Percentiles rank a stretch among this genome's conserved stretches.
Conservation (phyloP, 2,888 invertebrate genomes). For the Dione vanillae region DNA sequence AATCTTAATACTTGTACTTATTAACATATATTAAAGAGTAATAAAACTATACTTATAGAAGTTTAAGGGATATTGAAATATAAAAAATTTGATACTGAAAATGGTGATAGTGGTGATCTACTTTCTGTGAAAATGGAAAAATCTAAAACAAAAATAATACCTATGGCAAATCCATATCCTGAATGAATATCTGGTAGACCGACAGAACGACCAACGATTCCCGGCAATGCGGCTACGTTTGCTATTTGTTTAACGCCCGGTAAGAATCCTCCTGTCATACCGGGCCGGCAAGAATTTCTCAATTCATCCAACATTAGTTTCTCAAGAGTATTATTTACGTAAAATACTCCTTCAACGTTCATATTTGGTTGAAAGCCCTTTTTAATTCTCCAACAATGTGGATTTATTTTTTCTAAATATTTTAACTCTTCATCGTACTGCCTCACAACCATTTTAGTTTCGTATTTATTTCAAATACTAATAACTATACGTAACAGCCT, state of each 20-base stretch:
- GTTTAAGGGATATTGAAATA: too few relatives aligned
- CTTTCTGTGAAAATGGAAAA: too few relatives aligned
- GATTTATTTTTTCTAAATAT: slow-evolving; percentile 94
- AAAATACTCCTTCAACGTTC: slow-evolving; percentile 99
- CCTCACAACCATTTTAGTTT: slow-evolving; percentile 91
- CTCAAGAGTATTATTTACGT: slow-evolving; percentile 96
- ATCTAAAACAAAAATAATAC: slow-evolving; percentile 62
- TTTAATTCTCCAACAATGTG: slow-evolving; percentile 96
- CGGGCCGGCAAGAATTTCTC: slow-evolving; percentile 94
- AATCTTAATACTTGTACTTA: too few relatives aligned
- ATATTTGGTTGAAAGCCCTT: slow-evolving; percentile 99
- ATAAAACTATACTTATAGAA: too few relatives aligned
- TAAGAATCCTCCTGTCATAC: slow-evolving; percentile 96
- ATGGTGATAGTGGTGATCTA: too few relatives aligned
- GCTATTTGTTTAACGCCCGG: slow-evolving; percentile 99
- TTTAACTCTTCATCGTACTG: slow-evolving; percentile 96
- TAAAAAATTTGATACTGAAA: too few relatives aligned
- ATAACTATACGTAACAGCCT: background rate
- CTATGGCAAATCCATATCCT: slow-evolving; percentile 99
- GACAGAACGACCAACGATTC: slow-evolving; percentile 96
- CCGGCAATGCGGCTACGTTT: slow-evolving; percentile 99
- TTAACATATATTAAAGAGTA: too few relatives aligned
- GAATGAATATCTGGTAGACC: slow-evolving; percentile 99
- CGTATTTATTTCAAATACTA: background rate
- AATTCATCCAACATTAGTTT: slow-evolving; percentile 98